Evolutionary conservation across 2,888 invertebrate genomes (phyloP).

Genomic region (Synanthedon andrenaeformis): DNA sequence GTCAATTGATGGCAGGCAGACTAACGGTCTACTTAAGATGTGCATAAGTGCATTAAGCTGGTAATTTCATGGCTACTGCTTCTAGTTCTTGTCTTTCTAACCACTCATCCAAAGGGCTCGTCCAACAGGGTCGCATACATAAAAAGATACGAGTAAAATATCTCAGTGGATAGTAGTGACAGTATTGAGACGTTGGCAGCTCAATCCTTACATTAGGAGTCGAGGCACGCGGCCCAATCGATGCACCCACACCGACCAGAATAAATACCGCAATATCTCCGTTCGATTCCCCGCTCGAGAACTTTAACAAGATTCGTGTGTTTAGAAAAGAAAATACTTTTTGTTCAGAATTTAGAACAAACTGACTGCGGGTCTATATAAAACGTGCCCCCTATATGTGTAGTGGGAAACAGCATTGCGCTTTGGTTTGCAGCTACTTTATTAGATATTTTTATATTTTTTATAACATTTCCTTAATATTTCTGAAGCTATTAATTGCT

Average conservation of each 20-base stretch:
- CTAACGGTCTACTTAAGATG: background rate
- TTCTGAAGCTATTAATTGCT: too few relatives aligned
- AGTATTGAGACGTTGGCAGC: background rate
- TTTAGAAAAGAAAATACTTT: background rate
- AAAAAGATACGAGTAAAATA: too few relatives aligned
- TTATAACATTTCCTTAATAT: too few relatives aligned
- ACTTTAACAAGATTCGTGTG: background rate
- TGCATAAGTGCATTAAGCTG: constrained; percentile 15
- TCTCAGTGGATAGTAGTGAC: background rate
- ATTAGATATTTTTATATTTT: too few relatives aligned
- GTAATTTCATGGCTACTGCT: constrained; percentile 23
- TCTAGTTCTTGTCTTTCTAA: constrained; percentile 8
- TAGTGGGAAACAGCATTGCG: too few relatives aligned
- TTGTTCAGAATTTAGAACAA: background rate
- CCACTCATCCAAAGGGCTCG: too few relatives aligned
- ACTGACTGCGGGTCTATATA: too few relatives aligned
- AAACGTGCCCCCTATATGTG: too few relatives aligned
- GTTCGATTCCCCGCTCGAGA: constrained; percentile 8
- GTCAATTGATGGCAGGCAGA: too few relatives aligned
- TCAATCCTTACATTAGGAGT: constrained; percentile 22
- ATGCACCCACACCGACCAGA: constrained; percentile 24
- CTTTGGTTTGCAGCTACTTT: too few relatives aligned
- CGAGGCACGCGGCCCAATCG: constrained; percentile 30
- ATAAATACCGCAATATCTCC: constrained; percentile 7
- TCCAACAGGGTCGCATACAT: too few relatives aligned